Base-by-base conservation (phyloP, 2,113 vertebrate genomes). In the Ammospiza nelsoni region DNA sequence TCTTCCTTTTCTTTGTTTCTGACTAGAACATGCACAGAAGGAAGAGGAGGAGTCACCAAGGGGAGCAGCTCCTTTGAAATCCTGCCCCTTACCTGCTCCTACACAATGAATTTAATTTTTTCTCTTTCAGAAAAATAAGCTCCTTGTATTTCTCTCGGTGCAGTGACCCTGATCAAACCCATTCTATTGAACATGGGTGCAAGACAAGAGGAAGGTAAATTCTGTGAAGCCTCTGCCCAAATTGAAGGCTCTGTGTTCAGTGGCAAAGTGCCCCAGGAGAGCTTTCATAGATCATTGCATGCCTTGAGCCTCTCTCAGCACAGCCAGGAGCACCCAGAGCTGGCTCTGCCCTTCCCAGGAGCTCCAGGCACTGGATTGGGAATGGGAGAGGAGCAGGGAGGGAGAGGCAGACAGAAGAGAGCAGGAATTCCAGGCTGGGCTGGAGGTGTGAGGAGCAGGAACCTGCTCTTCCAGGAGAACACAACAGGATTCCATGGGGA, bases 401-500 rank as follows among this genome's bases (percentile, higher is more conserved):
- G 19, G 33, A 52, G 11, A 35, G 33, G 51, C 57, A 74, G 44
- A 4, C 3, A 7, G 43, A 23, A 12, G 41, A 9, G 21, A 54
- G 41, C 8, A 43, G 74, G 2, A 63, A 12, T 2, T 9, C 20
- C 59, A 23, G 63, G n/a, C 67, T 5, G 13, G 17, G 66, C 46
- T 17, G 66, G 25, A 8, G 27, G 9, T 1, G 4, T 4, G 21
- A 65, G 75, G 37, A 57, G 0, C 20, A 29, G 46, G n/a, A 66
- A 44, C 1, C 27, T 4, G 6, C 62, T 28, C 22, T 20, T 5
- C 20, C 71, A 71, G 58, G 63, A 46, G 65, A 15, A 29, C 16
- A 23, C 24, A 58, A 0, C 1, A 12, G 65, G 14, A 13, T 2
- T 39, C 27, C 1, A 0, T 2, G n/a, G 6, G 33, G 24, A 22